Evolutionary conservation across 2,797 vertebrate species (phyloP).

Genomic region (Aldrovandia affinis): DNA sequence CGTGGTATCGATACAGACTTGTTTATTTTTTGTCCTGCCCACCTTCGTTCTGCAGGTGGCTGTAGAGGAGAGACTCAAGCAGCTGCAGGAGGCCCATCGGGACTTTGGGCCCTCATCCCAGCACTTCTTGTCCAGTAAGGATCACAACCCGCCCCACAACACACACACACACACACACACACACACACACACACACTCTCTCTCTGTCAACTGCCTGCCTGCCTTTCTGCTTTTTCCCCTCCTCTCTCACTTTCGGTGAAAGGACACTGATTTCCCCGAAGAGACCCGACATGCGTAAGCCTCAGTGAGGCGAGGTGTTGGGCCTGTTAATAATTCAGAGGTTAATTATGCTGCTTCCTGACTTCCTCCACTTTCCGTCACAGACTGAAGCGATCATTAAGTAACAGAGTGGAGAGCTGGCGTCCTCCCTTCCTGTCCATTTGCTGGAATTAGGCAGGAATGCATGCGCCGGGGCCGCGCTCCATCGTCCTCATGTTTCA

Average conservation of each 20-base stretch:
- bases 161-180: not conserved
- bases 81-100: constrained; percentile 90
- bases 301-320: not conserved
- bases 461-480: no score
- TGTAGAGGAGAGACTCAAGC: constrained; percentile 90
- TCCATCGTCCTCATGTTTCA: not conserved
- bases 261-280: not conserved
- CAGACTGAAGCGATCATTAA: not conserved
- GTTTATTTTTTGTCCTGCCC: constrained; percentile 18
- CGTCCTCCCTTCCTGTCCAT: not conserved
- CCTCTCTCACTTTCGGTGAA: not conserved
- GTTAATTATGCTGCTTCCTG: not conserved
- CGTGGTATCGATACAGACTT: not conserved
- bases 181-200: not conserved
- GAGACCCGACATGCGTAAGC: not conserved
- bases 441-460: constrained; percentile 3
- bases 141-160: not conserved
- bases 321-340: constrained; percentile 7
- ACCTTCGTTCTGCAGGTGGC: constrained; percentile 74
- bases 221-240: not conserved
- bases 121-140: constrained; percentile 96
- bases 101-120: constrained; percentile 95
- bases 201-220: not conserved
- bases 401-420: not conserved
- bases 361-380: not conserved